A percentile compares a stretch with the other conserved stretches of the same genome.
Conservation (phyloP, 2,888 invertebrate genomes). For the Omphaloscelis lunosa region DNA sequence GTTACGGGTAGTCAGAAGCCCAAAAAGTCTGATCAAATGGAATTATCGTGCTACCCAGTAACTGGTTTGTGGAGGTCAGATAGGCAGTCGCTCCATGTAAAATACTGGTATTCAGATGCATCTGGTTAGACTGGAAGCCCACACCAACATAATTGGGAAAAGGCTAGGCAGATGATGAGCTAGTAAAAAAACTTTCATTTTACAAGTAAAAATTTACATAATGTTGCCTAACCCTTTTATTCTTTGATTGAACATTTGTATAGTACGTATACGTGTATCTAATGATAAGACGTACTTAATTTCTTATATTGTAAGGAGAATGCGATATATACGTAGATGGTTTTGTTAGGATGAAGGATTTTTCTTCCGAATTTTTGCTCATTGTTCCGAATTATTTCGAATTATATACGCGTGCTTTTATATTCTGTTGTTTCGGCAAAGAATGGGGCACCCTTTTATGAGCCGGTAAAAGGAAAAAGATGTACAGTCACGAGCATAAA, state of each 20-base stretch:
- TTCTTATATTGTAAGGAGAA: constrained; percentile 6
- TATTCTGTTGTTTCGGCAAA: constrained; percentile 16
- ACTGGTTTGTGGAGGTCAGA: not conserved
- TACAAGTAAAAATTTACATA: not conserved
- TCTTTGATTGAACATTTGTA: not conserved
- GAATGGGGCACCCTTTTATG: constrained; percentile 19
- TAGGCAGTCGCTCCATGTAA: not conserved
- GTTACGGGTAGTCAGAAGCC: not conserved
- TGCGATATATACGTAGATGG: not conserved
- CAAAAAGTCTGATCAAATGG: not conserved
- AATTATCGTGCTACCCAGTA: not conserved
- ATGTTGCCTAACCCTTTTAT: not conserved
- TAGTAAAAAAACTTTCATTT: not conserved
- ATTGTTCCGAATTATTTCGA: constrained; percentile 4
- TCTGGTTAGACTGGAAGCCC: not conserved
- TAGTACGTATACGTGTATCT: not conserved
- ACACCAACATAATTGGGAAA: not conserved
- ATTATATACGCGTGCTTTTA: constrained; percentile 19
- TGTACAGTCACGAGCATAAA: too few species aligned
- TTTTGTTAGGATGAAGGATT: constrained; percentile 5
- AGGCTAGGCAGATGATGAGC: not conserved
- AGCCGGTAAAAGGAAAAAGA: constrained; percentile 15
- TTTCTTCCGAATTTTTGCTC: constrained; percentile 24
- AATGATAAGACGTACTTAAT: not conserved
- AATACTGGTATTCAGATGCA: too few species aligned